A percentile compares a stretch with the other conserved stretches of the same genome.
These are phyloP conservation scores for Saturnia japonica DNA, from an alignment of 2,888 invertebrate species.

Conservation along the genomic window DNA sequence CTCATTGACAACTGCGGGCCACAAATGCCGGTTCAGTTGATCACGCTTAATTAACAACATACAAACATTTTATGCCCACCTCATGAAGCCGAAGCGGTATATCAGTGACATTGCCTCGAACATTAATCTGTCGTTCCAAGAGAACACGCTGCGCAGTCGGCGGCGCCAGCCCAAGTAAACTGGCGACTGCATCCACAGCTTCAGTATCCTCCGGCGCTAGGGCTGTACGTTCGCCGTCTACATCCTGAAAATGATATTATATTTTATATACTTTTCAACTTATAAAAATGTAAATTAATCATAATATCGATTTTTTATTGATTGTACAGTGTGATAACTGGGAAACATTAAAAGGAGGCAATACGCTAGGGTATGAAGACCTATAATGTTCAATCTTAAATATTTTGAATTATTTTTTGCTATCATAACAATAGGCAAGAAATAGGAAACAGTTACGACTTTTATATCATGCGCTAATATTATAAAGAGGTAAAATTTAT, in stretches of 20 bases:
- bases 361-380: not conserved
- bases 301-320: not conserved
- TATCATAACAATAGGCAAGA: not conserved
- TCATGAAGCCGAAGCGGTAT: constrained; percentile 94
- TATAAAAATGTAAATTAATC: too few species aligned
- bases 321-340: too few species aligned
- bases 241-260: constrained; percentile 82
- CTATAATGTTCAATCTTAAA: not conserved
- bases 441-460: too few species aligned
- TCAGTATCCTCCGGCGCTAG: constrained; percentile 85
- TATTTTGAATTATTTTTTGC: not conserved
- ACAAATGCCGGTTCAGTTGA: not conserved
- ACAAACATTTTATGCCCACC: constrained; percentile 66
- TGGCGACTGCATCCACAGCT: constrained; percentile 87
- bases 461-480: too few species aligned
- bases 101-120: constrained; percentile 95
- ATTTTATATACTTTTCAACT: not conserved
- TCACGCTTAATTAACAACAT: not conserved
- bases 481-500: too few species aligned
- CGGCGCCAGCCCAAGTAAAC: constrained; percentile 88
- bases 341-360: not conserved
- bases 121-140: constrained; percentile 92
- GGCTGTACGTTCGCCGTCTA: constrained; percentile 93
- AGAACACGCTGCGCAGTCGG: constrained; percentile 90
- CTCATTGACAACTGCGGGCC: not conserved